Base-by-base conservation (phyloP, 1,140 invertebrate genomes). In the Drosophila quadrilineata region DNA sequence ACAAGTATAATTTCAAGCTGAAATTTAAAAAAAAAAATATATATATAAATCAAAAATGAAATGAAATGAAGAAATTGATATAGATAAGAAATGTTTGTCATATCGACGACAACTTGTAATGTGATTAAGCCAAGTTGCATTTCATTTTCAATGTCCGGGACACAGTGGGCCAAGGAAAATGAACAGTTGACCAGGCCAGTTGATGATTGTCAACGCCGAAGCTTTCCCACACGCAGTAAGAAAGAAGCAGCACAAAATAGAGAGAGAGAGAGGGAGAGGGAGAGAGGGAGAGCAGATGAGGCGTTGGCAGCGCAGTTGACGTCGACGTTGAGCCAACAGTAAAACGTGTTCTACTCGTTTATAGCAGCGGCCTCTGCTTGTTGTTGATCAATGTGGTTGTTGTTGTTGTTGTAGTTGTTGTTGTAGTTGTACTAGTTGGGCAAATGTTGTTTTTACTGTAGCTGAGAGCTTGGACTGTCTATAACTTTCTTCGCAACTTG, bases 371-470 rank as follows among this genome's bases (percentile, higher is more conserved):
- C 53, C 29, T 22, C 41, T 26, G 56, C 63, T 62, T 49, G 54
- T 41, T 71, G 36, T 65, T 65, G 24, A 3, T n/a, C n/a, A n/a
- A n/a, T 43, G 21, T 26, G 12, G 22, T 46, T 54, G 22, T 33
- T 41, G 16, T 40, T 41, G 26, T 24, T 31, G 22, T 28, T 65
- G 28, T 63, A 46, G 12, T 41, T 58, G 24, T 65, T 12, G 54
- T 31, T 52, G 57, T 28, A 43, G 62, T 59, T 59, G 56, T 59
- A 59, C 62, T 58, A 73, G 67, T 84, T 77, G 79, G 73, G 77
- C 77, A 84, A 84, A 84, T 85, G 77, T 85, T 85, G 77, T 84
- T 84, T 84, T 84, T 84, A 84, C 77, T 84, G 77, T 85, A 85
- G 77, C 62, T 40, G 24, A 65, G 49, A 54, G 64, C 69, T 65